Percentiles rank a stretch among this genome's conserved stretches.
These are phyloP conservation scores for Nemotelus nigrinus DNA, from an alignment of 2,888 invertebrate species.

Conservation along the genomic window DNA sequence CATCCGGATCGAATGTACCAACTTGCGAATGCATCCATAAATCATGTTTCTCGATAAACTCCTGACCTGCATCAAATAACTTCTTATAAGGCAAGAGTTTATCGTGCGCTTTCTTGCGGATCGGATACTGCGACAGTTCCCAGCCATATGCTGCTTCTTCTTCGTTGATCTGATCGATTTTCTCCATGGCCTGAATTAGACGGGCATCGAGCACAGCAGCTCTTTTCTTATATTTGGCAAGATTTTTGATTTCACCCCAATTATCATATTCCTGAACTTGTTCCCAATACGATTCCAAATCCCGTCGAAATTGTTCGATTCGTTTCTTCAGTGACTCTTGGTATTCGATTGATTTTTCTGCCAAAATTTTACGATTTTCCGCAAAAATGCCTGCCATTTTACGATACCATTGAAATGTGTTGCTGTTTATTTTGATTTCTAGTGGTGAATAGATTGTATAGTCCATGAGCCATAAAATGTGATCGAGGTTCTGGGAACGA, in stretches of 20 bases:
- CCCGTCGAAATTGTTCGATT: slow-evolving; percentile 83
- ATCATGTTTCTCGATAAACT: slow-evolving; percentile 84
- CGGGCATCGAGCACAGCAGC: slow-evolving; percentile 79
- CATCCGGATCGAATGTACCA: slow-evolving; percentile 86
- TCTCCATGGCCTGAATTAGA: slow-evolving; percentile 75
- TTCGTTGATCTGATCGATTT: slow-evolving; percentile 88
- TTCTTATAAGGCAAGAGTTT: slow-evolving; percentile 85
- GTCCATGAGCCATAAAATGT: slow-evolving; percentile 86
- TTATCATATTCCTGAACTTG: slow-evolving; percentile 87
- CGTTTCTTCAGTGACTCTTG: slow-evolving; percentile 81
- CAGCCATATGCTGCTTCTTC: slow-evolving; percentile 91
- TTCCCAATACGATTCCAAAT: slow-evolving; percentile 80
- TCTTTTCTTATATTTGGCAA: slow-evolving; percentile 83
- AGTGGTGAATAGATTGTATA: slow-evolving; percentile 81
- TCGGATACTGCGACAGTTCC: slow-evolving; percentile 88
- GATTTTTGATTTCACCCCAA: slow-evolving; percentile 86
- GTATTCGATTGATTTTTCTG: slow-evolving; percentile 85
- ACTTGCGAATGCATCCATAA: slow-evolving; percentile 88
- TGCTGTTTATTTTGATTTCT: slow-evolving; percentile 89
- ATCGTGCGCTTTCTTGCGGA: slow-evolving; percentile 81
- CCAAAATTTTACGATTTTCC: slow-evolving; percentile 82
- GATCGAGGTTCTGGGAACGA: slow-evolving; percentile 67
- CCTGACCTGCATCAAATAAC: slow-evolving; percentile 87
- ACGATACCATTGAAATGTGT: slow-evolving; percentile 88
- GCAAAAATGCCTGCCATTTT: slow-evolving; percentile 84